Evolutionary conservation across 1,140 invertebrate species (phyloP).

Genomic region (Homarus americanus): DNA sequence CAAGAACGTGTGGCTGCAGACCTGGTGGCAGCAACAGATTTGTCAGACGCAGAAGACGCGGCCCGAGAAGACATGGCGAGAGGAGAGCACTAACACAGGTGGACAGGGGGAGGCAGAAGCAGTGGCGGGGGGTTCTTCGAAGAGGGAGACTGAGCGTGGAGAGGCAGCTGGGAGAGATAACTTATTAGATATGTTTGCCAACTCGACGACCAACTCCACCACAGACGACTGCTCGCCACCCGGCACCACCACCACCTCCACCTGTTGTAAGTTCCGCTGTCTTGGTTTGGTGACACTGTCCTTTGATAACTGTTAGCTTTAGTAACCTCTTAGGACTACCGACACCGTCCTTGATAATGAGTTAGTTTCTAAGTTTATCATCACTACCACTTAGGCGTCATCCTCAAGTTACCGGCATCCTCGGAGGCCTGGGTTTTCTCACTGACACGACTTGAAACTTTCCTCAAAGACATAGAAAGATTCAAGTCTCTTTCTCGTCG

Average conservation of each 20-base stretch:
- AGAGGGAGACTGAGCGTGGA: neutral
- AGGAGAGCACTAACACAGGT: neutral
- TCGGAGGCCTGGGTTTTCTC: too few relatives aligned
- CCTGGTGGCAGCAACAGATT: neutral
- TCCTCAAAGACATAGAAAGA: too few relatives aligned
- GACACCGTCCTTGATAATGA: too few relatives aligned
- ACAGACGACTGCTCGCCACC: neutral
- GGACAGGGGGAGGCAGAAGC: too few relatives aligned
- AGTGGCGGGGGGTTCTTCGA: neutral
- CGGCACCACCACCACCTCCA: neutral
- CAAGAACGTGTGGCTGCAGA: neutral
- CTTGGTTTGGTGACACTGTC: too few relatives aligned
- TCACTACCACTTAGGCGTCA: too few relatives aligned
- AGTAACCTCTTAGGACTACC: too few relatives aligned
- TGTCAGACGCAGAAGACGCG: neutral
- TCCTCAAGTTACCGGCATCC: too few relatives aligned
- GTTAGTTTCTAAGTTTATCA: too few relatives aligned
- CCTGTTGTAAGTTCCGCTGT: slow-evolving; percentile 19
- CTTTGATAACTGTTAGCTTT: too few relatives aligned
- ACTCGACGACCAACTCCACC: neutral
- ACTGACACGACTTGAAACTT: too few relatives aligned
- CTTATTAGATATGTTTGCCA: neutral
- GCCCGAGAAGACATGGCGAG: neutral
- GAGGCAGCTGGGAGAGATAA: neutral
- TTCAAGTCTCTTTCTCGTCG: too few relatives aligned